Evolutionary conservation across 1,140 invertebrate species (phyloP), one percentile per base, ranked within the genome.

Genomic region (Brachionus calyciflorus): DNA sequence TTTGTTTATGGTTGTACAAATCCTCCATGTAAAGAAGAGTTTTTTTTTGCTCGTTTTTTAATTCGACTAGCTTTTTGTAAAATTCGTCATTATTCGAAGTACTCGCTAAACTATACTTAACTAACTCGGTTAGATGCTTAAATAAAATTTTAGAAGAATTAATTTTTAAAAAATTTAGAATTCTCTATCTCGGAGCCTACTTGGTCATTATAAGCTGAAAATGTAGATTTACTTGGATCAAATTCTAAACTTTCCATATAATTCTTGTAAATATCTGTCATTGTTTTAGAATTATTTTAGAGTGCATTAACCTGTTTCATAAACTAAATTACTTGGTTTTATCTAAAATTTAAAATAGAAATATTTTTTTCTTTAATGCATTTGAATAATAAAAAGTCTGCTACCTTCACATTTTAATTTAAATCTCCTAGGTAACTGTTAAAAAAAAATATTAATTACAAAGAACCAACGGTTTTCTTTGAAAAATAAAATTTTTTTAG

Each of bases 21-120:
- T 81, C 81, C 77, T 83, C 82, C 79, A 80, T 83, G 49, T 80
- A 78, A 63, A 80, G 57, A 14, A 85, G 53, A 17, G 83, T 83
- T 79, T 83, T 82, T 68, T 80, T 81, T 60, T 85, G 83, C 57
- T 83, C 82, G 63, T 79, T 78, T 78, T 83, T 84, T 4, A 85
- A 78, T 44, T 82, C 76, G 24, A 79, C 57, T 9, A 85, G 77
- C 77, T 81, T 83, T 30, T 80, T 60, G 78, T 84, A 84, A 79
- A 84, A 85, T 76, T 83, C 80, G 4, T 82, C 82, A 73, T 81
- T 82, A 12, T 44, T 65, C 26, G 37, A 4, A 24, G 60, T 21
- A 44, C 44, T 65, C 28, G 60, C 12, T 21, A 65, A 26, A 65
- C 37, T 65, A 44, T 24, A 24, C 44, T 65, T 26, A 21, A 65